Evolutionary conservation across 64 coral and sea anemone genomes (phyloP).

Genomic region (Hydrozoanthus tunicans): DNA sequence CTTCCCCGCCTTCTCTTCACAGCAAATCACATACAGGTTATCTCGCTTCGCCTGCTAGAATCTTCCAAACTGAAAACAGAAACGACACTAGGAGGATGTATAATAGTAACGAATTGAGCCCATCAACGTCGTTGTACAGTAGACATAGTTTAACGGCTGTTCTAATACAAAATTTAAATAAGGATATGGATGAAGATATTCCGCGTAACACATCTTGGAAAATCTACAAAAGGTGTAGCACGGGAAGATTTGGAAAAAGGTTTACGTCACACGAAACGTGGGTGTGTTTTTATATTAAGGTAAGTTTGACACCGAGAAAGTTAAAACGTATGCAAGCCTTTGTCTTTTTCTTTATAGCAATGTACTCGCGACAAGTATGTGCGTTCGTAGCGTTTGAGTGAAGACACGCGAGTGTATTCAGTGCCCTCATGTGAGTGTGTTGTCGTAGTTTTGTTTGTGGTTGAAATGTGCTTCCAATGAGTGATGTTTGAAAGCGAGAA

Average conservation of each 20-base stretch:
- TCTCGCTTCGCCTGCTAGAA: neutral
- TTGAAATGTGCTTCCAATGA: too few relatives aligned
- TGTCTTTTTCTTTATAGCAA: neutral
- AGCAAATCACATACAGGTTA: neutral
- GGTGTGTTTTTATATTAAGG: neutral
- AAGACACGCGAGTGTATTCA: too few relatives aligned
- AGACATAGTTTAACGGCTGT: neutral
- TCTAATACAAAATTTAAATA: neutral
- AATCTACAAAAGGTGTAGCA: neutral
- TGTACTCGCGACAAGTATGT: too few relatives aligned
- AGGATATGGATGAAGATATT: neutral
- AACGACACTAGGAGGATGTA: neutral
- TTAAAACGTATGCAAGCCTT: neutral
- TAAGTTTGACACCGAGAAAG: neutral
- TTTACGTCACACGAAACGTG: neutral
- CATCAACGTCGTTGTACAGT: neutral
- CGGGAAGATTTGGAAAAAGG: neutral
- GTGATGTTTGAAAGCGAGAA: too few relatives aligned
- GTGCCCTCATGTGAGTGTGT: too few relatives aligned
- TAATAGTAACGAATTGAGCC: neutral
- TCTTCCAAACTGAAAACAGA: neutral
- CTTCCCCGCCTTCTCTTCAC: neutral
- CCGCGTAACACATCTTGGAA: neutral
- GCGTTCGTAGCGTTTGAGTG: too few relatives aligned
- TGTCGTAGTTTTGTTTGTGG: too few relatives aligned